phyloP scores from a whole-genome alignment of 2,797 vertebrate genomes.

The Synaphobranchus kaupii region DNA sequence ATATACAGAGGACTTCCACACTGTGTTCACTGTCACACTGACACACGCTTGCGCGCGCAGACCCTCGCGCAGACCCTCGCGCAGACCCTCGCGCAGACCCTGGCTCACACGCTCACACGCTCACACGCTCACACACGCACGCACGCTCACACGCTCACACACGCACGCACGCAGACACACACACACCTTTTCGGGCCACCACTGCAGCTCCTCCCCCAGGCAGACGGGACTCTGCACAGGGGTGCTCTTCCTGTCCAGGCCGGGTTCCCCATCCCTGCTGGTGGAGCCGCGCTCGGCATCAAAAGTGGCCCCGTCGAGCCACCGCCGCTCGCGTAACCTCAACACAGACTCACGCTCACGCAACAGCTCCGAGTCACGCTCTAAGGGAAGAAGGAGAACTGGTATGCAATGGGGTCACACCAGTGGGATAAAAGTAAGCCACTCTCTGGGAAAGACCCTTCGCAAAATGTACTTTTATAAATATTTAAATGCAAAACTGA shows the following conservation, averaged over 20 bases:
- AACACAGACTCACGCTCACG: conserved; percentile 99
- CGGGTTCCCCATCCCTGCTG: conserved; percentile 95
- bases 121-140: background rate
- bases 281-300: conserved; percentile 98
- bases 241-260: conserved; percentile 95
- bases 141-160: background rate
- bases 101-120: background rate
- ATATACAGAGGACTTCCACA: background rate
- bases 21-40: background rate
- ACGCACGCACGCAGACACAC: background rate
- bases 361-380: conserved; percentile 99
- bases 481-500: background rate
- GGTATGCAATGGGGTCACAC: conserved; percentile 99
- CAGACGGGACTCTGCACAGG: conserved; percentile 96
- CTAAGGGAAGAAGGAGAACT: conserved; percentile 99
- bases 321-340: conserved; percentile 96
- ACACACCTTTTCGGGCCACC: conserved; percentile 98
- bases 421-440: conserved; percentile 99
- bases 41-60: background rate
- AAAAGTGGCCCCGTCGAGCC: conserved; percentile 98
- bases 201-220: conserved; percentile 95
- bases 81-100: background rate
- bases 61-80: no score
- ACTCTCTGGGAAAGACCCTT: conserved; percentile 99
- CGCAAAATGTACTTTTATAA: conserved; percentile 7